Percentiles rank a stretch among this genome's conserved stretches.
Conservation (phyloP, 2,113 vertebrate species). For the Synodontis membranacea region DNA sequence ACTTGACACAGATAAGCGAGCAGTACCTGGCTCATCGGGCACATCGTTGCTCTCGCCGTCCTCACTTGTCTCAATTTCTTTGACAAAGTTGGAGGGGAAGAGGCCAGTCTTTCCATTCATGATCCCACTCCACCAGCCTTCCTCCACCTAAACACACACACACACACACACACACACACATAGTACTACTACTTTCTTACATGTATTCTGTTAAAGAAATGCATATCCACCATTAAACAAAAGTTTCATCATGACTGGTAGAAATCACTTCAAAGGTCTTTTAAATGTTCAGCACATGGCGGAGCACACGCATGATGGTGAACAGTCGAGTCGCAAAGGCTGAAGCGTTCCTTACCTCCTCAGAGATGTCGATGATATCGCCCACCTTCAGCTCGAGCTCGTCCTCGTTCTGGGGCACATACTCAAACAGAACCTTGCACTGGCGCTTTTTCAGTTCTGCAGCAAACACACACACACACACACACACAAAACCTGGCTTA, state of each 20-base stretch:
- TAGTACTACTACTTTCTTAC: background rate
- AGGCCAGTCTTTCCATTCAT: conserved; percentile 82
- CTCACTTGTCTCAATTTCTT: conserved; percentile 80
- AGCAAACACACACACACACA: conserved; percentile 14
- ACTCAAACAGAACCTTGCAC: conserved; percentile 87
- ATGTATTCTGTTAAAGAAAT: background rate
- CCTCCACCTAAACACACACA: conserved; percentile 81
- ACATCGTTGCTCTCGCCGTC: conserved; percentile 78
- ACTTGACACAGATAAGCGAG: background rate
- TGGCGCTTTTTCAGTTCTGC: conserved; percentile 84
- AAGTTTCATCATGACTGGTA: background rate
- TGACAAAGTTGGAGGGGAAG: conserved; percentile 95
- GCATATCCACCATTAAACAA: background rate
- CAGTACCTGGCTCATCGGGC: conserved; percentile 80
- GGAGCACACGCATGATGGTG: background rate
- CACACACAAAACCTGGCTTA: conserved; percentile 40
- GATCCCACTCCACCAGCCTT: conserved; percentile 93
- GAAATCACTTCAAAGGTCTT: background rate
- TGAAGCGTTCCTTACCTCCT: conserved; percentile 79
- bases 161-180: background rate
- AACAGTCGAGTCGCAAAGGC: no score
- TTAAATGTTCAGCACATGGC: background rate
- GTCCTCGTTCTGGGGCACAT: conserved; percentile 89
- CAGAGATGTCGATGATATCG: conserved; percentile 83
- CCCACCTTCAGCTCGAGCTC: conserved; percentile 89